Evolutionary conservation across 2,888 invertebrate species (phyloP).

Genomic region (Galerucella pusilla): DNA sequence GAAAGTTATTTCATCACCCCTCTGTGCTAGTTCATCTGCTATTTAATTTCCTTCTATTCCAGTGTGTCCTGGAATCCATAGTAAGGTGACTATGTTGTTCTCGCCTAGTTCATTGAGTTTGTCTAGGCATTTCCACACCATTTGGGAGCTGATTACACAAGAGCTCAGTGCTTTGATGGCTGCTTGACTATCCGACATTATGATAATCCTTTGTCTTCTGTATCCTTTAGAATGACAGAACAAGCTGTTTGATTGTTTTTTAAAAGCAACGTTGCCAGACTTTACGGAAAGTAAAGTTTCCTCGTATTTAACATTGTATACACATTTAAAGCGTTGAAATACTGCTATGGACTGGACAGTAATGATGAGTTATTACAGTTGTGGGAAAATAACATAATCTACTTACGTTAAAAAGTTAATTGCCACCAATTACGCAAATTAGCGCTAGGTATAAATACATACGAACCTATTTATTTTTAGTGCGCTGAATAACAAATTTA

Average conservation of each 20-base stretch:
- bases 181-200: too few species aligned
- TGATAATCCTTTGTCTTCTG: too few species aligned
- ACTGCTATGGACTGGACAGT: background rate
- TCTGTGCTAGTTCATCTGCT: too few species aligned
- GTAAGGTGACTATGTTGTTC: too few species aligned
- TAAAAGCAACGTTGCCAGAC: background rate
- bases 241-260: background rate
- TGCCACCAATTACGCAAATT: conserved; percentile 1
- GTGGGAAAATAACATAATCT: conserved; percentile 1
- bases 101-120: too few species aligned
- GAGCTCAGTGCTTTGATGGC: too few species aligned
- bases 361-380: background rate
- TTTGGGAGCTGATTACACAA: too few species aligned
- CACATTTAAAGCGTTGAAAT: background rate
- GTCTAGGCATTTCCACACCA: too few species aligned
- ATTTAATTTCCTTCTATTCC: too few species aligned
- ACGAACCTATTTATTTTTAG: background rate
- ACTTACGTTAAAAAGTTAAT: background rate
- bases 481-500: background rate
- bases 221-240: too few species aligned
- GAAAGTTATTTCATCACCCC: too few species aligned
- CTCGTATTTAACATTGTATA: background rate
- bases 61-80: too few species aligned
- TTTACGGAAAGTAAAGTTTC: background rate
- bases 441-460: background rate